Evolutionary conservation across 2,797 vertebrate species (phyloP).

Genomic region (Clamator glandarius): DNA sequence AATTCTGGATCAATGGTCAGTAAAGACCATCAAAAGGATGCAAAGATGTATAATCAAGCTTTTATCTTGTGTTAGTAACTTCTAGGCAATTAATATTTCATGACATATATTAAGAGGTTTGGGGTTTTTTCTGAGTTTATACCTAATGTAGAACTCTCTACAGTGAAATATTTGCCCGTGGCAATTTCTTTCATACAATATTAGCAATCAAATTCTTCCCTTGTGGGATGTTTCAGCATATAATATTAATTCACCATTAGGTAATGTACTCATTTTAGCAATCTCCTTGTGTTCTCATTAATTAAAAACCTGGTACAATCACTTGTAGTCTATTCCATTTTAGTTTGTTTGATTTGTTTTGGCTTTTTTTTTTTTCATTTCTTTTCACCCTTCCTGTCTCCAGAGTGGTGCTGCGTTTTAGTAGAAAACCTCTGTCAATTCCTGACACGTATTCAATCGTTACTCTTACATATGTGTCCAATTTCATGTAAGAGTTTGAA

Average conservation of each 20-base stretch:
- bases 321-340: slow-evolving; percentile 41
- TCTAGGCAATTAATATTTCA: slow-evolving; percentile 70
- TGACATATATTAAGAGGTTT: slow-evolving; percentile 6
- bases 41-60: slow-evolving; percentile 48
- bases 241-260: slow-evolving; percentile 74
- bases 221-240: slow-evolving; percentile 71
- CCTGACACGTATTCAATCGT: not conserved
- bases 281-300: slow-evolving; percentile 71
- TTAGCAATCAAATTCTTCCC: slow-evolving; percentile 75
- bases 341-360: slow-evolving; percentile 32
- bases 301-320: slow-evolving; percentile 71
- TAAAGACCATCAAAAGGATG: slow-evolving; percentile 43
- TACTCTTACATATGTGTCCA: not conserved
- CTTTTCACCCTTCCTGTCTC: not conserved
- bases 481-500: not conserved
- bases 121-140: slow-evolving; percentile 50
- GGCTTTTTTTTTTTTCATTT: not conserved
- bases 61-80: slow-evolving; percentile 57
- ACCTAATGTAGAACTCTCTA: slow-evolving; percentile 61
- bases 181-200: slow-evolving; percentile 69
- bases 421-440: not conserved
- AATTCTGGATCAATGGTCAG: slow-evolving; percentile 1
- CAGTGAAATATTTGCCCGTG: slow-evolving; percentile 70
- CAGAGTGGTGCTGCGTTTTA: not conserved
- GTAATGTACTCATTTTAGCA: slow-evolving; percentile 70